phyloP scores from a whole-genome alignment of 2,113 vertebrate species.

The Vireo altiloquus region DNA sequence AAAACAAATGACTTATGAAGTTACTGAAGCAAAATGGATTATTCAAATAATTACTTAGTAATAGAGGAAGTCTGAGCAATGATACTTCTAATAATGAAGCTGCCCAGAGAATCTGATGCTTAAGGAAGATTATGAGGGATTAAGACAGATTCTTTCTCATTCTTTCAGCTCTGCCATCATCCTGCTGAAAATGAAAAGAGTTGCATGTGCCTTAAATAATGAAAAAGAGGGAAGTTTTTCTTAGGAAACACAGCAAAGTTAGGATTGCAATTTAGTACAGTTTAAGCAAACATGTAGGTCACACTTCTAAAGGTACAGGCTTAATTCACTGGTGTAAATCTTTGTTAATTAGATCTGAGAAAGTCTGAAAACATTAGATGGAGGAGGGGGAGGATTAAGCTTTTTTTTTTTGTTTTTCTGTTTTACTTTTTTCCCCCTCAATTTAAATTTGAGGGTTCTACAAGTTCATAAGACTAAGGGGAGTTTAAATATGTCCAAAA shows the following conservation, averaged over 20 bases:
- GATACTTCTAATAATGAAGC: slow-evolving; percentile 51
- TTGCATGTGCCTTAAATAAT: neutral
- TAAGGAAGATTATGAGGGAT: slow-evolving; percentile 49
- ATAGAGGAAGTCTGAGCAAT: slow-evolving; percentile 44
- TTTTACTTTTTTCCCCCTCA: neutral
- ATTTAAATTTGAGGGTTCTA: neutral
- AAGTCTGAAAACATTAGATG: neutral
- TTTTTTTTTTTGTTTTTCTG: neutral
- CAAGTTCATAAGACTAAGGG: neutral
- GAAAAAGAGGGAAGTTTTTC: neutral
- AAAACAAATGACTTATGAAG: slow-evolving; percentile 42
- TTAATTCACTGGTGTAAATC: slow-evolving; percentile 5
- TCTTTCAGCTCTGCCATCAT: neutral
- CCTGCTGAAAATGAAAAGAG: neutral
- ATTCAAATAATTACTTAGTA: slow-evolving; percentile 59
- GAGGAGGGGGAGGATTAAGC: neutral
- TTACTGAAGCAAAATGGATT: slow-evolving; percentile 33
- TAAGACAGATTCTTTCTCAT: slow-evolving; percentile 23
- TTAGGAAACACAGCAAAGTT: neutral
- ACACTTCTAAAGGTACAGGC: neutral
- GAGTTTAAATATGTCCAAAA: neutral
- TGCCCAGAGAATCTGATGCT: slow-evolving; percentile 39
- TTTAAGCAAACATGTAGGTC: neutral
- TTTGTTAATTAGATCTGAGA: neutral
- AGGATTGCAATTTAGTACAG: neutral